phyloP scores from a whole-genome alignment of 2,113 vertebrate genomes.

The Falco punctatus region DNA sequence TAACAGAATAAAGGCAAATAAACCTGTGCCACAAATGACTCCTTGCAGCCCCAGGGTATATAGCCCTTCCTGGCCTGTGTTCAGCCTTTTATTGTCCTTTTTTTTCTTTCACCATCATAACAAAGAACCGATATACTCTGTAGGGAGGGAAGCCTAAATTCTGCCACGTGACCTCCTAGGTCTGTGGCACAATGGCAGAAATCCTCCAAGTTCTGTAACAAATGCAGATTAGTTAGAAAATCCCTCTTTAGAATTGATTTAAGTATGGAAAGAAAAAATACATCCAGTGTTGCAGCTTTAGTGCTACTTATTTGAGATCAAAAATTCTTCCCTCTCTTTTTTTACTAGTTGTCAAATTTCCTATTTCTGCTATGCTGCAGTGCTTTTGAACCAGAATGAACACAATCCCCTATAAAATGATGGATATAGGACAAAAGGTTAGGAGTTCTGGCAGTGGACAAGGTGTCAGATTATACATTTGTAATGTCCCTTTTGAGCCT shows the following conservation, averaged over 20 bases:
- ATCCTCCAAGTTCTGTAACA: slow-evolving; percentile 16
- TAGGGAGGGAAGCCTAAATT: not conserved
- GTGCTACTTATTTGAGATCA: not conserved
- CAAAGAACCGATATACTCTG: not conserved
- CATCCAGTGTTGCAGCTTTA: not conserved
- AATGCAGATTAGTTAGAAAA: slow-evolving; percentile 50
- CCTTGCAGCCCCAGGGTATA: not conserved
- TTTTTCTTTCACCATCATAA: not conserved
- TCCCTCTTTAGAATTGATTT: not conserved
- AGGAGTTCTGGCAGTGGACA: not conserved
- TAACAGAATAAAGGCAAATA: not conserved
- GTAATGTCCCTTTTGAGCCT: not conserved
- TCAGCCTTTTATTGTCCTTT: not conserved
- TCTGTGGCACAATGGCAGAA: not conserved
- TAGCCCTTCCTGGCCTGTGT: not conserved
- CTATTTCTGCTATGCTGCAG: not conserved
- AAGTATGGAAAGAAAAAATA: not conserved
- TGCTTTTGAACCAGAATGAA: not conserved
- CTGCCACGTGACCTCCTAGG: not conserved
- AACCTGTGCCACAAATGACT: not conserved
- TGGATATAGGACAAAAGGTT: not conserved
- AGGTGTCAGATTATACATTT: not conserved
- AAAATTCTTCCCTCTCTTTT: not conserved
- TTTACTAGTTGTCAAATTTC: not conserved
- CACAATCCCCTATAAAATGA: not conserved